Base-by-base conservation (phyloP, 2,888 invertebrate species). In the Neoitamus cyanurus region DNA sequence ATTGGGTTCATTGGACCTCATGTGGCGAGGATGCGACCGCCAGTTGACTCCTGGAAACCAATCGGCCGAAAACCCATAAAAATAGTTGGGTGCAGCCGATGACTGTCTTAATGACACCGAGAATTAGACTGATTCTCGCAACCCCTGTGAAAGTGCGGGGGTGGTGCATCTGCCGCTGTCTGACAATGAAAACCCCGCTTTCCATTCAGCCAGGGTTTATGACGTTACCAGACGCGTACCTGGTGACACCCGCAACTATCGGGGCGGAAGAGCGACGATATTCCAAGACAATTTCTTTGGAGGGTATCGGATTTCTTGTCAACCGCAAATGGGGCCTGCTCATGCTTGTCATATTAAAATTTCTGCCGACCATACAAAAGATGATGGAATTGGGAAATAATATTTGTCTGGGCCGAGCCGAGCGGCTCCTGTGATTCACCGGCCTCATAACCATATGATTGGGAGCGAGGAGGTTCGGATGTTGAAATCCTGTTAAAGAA, bases 301-400 rank as follows among this genome's bases (percentile, higher is more conserved):
- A 48, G 31, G 48, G 15, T 78, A 78, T 78, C 78, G 48, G 31
- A 58, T 78, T 78, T 78, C 78, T 46, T 58, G 58, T 46, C 77
- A 77, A 46, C 77, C 58, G 4, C 48, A 78, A 78, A 58, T 31
- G 77, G 46, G 13, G 13, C 20, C 36, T 42, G 25, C 9, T 11
- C 30, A 15, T n/a, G 31, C 46, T 72, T 31, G 31, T 30, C 72
- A 72, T 72, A 30, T 72, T 30, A 72, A 34, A 73, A 73, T 73
- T 58, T 15, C 30, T n/a, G 15, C 30, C 11, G 48, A 4, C 9
- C 31, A 31, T 69, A 70, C 83, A 70, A 72, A 69, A 83, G 46
- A 83, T 83, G 83, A 83, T 83, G 83, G 70, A 83, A 83, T 34
- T 83, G 83, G 46, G 72, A 83, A 83, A 69, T 83, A 83, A 83